Evolutionary conservation across 2,797 vertebrate species (phyloP).

Genomic region (Tenualosa ilisha): DNA sequence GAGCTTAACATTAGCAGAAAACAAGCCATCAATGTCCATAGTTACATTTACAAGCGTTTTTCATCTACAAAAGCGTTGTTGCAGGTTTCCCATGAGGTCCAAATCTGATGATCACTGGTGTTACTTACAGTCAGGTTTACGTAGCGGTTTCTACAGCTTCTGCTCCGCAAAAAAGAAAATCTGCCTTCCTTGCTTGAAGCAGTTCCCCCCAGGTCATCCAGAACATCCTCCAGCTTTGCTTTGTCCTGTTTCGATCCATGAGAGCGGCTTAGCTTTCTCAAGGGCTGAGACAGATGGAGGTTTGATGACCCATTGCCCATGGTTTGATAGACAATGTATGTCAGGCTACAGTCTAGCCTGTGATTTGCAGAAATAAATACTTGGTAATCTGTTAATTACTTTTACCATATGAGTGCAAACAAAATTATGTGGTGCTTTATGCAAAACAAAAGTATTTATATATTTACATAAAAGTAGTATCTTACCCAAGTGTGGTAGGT

Average conservation of each 20-base stretch:
- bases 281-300: not conserved
- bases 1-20: not conserved
- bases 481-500: not conserved
- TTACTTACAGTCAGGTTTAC: not conserved
- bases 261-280: not conserved
- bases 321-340: not conserved
- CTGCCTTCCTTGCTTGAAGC: not conserved
- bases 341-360: not conserved
- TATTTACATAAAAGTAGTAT: not conserved
- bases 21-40: not conserved
- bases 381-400: not conserved
- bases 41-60: not conserved
- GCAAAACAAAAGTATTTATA: not conserved
- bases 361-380: not conserved
- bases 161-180: not conserved
- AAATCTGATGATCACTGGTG: not conserved
- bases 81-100: not conserved
- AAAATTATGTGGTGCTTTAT: not conserved
- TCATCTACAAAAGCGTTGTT: not conserved
- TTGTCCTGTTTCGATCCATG: not conserved
- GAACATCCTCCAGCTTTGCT: conserved; percentile 3
- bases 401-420: not conserved
- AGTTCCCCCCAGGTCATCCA: not conserved
- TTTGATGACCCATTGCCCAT: conserved; percentile 4
- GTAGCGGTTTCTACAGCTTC: not conserved